These are phyloP conservation scores for Rhizomys pruinosus DNA, from an alignment of 2,113 vertebrate species.

Conservation along the genomic window DNA sequence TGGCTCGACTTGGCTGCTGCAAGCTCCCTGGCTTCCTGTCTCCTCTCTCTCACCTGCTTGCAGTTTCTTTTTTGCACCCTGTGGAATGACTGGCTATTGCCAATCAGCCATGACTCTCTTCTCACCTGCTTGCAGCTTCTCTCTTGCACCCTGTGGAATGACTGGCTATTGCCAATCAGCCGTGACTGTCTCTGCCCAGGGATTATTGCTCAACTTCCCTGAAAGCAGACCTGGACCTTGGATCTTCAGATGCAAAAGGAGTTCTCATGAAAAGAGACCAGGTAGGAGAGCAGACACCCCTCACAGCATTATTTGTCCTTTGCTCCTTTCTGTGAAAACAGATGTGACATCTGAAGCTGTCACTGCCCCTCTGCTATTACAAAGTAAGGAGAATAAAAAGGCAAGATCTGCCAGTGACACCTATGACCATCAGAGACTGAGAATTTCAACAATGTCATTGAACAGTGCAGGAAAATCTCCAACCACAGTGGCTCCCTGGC, in stretches of 20 bases:
- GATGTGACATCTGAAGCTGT: neutral
- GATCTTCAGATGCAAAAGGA: neutral
- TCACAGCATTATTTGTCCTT: neutral
- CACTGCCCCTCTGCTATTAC: neutral
- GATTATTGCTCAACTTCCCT: neutral
- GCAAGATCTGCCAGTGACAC: neutral
- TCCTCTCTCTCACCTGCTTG: neutral
- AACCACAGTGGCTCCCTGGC: rapidly evolving
- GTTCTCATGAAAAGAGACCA: neutral
- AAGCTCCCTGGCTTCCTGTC: neutral
- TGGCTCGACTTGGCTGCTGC: neutral
- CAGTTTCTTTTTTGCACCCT: neutral
- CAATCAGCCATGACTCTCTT: neutral
- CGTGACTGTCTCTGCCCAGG: neutral
- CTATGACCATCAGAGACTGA: rapidly evolving
- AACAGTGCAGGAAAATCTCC: neutral
- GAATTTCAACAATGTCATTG: neutral
- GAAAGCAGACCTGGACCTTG: neutral
- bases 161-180: neutral
- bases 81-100: neutral
- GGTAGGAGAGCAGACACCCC: neutral
- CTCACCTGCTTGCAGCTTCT: too few species aligned
- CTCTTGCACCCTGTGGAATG: neutral
- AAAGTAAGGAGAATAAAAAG: neutral
- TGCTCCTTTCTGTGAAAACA: neutral